phyloP scores from a whole-genome alignment of 2,113 vertebrate genomes.

The Dasyornis broadbenti region DNA sequence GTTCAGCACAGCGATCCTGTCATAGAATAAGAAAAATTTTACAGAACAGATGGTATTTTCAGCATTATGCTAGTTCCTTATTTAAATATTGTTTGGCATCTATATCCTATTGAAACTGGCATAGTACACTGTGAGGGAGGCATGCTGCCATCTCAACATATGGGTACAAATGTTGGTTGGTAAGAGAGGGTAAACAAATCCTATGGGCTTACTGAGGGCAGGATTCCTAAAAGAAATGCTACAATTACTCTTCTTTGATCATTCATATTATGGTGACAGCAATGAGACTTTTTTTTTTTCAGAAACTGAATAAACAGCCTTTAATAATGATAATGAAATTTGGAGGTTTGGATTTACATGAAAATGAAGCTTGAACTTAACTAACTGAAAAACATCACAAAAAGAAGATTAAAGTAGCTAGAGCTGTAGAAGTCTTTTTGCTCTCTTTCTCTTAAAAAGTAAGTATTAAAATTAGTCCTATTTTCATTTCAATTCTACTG shows the following conservation, averaged over 20 bases:
- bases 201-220: constrained; percentile 50
- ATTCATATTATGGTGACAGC: constrained; percentile 46
- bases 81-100: constrained; percentile 66
- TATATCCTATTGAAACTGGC: constrained; percentile 59
- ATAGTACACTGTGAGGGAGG: constrained; percentile 27
- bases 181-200: constrained; percentile 63
- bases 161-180: constrained; percentile 54
- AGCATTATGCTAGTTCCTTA: constrained; percentile 58
- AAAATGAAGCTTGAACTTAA: constrained; percentile 26
- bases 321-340: constrained; percentile 44
- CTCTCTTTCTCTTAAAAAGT: neutral
- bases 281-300: neutral
- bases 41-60: constrained; percentile 66
- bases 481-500: neutral
- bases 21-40: constrained; percentile 51
- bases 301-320: constrained; percentile 33
- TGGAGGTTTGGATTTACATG: constrained; percentile 33
- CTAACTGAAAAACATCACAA: constrained; percentile 4
- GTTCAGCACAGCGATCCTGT: constrained; percentile 40
- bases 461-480: neutral
- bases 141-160: constrained; percentile 66
- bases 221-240: constrained; percentile 56
- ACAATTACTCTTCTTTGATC: constrained; percentile 50
- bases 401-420: neutral
- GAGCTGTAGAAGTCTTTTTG: neutral